Conservation (phyloP, 2,888 invertebrate genomes). For the Phortica magna region DNA sequence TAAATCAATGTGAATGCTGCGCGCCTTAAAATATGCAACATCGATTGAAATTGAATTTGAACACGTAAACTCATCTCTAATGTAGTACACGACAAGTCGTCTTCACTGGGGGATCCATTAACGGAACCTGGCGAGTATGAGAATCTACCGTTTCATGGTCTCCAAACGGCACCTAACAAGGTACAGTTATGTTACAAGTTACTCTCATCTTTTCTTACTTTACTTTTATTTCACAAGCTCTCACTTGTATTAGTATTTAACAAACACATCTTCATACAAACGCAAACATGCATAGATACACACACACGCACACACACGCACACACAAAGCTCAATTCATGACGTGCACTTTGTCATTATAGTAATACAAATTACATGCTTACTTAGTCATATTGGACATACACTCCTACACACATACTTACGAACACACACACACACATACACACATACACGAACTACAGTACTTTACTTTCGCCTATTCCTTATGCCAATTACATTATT, state of each 20-base stretch:
- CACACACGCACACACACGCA: slow-evolving; percentile 32
- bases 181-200: slow-evolving; percentile 79
- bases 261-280: slow-evolving; percentile 5
- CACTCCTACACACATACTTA: neutral
- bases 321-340: slow-evolving; percentile 23
- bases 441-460: neutral
- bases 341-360: slow-evolving; percentile 15
- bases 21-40: slow-evolving; percentile 24
- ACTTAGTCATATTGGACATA: slow-evolving; percentile 16
- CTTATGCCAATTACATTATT: neutral
- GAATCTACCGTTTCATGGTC: slow-evolving; percentile 96
- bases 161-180: slow-evolving; percentile 95
- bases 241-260: slow-evolving; percentile 12
- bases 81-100: slow-evolving; percentile 78
- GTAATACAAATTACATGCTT: slow-evolving; percentile 29
- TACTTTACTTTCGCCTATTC: neutral
- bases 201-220: slow-evolving; percentile 34
- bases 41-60: slow-evolving; percentile 42
- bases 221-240: slow-evolving; percentile 26
- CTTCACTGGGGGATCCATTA: slow-evolving; percentile 82
- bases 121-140: slow-evolving; percentile 94
- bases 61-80: slow-evolving; percentile 53
- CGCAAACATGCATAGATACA: slow-evolving; percentile 34
- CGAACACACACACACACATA: neutral
- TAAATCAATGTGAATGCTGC: slow-evolving; percentile 24